Conservation (phyloP, 2,113 vertebrate genomes). For the Pelvicachromis taeniatus region DNA sequence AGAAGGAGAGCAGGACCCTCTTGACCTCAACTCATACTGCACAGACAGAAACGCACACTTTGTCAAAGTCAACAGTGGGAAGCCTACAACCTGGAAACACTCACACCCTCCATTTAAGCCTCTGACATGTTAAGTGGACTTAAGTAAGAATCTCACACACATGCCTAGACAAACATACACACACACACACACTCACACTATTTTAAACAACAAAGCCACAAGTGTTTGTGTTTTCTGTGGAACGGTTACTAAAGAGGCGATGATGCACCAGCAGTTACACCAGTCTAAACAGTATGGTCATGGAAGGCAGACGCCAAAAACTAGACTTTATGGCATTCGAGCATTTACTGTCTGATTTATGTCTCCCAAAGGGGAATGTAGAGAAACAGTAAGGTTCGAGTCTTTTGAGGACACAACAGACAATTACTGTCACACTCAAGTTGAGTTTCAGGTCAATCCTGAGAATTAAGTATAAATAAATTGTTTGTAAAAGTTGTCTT, state of each 20-base stretch:
- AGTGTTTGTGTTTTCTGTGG: not conserved
- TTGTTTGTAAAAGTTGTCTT: not conserved
- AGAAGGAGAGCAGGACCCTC: constrained; percentile 44
- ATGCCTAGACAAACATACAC: not conserved
- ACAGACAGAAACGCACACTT: not conserved
- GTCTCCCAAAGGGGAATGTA: not conserved
- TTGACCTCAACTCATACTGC: constrained; percentile 30
- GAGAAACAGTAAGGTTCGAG: not conserved
- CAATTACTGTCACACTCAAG: not conserved
- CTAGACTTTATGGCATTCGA: not conserved
- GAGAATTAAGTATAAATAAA: not conserved
- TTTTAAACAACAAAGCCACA: not conserved
- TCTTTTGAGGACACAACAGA: not conserved
- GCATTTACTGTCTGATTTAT: not conserved
- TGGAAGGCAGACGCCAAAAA: not conserved
- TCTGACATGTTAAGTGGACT: constrained; percentile 1
- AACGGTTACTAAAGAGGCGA: not conserved
- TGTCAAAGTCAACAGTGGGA: not conserved
- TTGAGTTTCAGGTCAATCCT: not conserved
- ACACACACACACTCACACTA: not conserved
- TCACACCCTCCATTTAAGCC: constrained; percentile 7
- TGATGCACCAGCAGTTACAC: not conserved
- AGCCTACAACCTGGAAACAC: not conserved
- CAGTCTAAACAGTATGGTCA: constrained; percentile 14
- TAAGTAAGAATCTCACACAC: not conserved